phyloP scores from a whole-genome alignment of 2,888 invertebrate genomes.

The Saturnia pavonia region DNA sequence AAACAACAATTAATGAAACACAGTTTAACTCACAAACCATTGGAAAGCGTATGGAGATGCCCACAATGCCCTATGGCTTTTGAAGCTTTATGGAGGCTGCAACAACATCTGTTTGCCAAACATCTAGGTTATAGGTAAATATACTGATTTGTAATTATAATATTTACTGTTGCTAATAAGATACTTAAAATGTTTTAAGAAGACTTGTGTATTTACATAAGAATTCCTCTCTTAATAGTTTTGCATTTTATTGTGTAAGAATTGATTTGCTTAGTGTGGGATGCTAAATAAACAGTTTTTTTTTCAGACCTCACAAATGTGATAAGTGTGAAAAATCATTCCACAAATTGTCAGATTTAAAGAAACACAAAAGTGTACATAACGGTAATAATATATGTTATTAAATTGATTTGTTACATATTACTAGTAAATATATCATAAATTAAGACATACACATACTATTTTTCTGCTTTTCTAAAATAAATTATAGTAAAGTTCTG shows the following conservation, averaged over 20 bases:
- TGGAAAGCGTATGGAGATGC: conserved; percentile 68
- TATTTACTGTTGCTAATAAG: too few species aligned
- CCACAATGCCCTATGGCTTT: conserved; percentile 69
- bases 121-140: conserved; percentile 65
- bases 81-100: conserved; percentile 68
- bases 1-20: conserved; percentile 75
- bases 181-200: too few species aligned
- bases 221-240: too few species aligned
- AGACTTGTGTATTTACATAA: too few species aligned
- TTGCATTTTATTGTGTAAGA: background rate
- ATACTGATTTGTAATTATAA: background rate
- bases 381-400: conserved; percentile 47
- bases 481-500: background rate
- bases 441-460: background rate
- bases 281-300: background rate
- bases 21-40: conserved; percentile 61
- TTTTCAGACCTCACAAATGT: conserved; percentile 72
- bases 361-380: conserved; percentile 64
- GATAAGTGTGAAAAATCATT: conserved; percentile 67
- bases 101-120: conserved; percentile 70
- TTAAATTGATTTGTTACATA: background rate
- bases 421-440: too few species aligned
- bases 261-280: background rate
- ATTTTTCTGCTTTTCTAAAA: background rate
- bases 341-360: conserved; percentile 66